Base-by-base conservation (phyloP, 2,797 vertebrate species). In the Cyprinodon diabolis region DNA sequence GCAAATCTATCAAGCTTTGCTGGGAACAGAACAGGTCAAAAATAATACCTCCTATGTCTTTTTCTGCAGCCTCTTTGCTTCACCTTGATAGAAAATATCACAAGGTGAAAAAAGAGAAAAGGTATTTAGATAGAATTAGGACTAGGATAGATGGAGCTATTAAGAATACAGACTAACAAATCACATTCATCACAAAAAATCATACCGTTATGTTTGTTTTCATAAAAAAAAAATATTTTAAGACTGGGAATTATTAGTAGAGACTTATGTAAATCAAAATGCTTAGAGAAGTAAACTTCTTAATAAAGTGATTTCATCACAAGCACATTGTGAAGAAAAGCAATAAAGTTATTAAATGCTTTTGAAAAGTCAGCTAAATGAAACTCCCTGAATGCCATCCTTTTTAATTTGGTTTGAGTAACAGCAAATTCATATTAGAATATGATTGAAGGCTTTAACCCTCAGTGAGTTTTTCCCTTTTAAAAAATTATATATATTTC, bases 1-100 rank as follows among this genome's bases (percentile, higher is more conserved):
- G 51, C 37, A 67, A 21, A 62, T 71, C 25, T 49, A 25, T 56
- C 12, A 58, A 66, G 12, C 6, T 40, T 23, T 25, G 8, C 4
- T 49, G 10, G 4, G 56, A 13, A 62, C n/a, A 60, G 1, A n/a
- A 58, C 11, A 4, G 19, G 48, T 43, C 30, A 63, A 19, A 72
- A 72, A 72, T 51, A 63, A 23, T 37, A 62, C n/a, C 14, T 54
- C 58, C 19, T 21, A 43, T 7, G 40, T 65, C 21, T 65, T 65
- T 62, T n/a, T 49, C 11, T 56, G 14, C 1, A 57, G 23, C 7
- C 4, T 19, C 6, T 69, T 57, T 25, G 13, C 40, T 47, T 45
- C 14, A 57, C 68, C 51, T 25, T 19, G 1, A 52, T 35, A 17
- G 23, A 48, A 48, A 35, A 21, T 8, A 52, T 19, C 30, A 68